Evolutionary conservation across 2,797 vertebrate genomes (phyloP), one percentile per base, ranked within the genome.

Genomic region (Sebastiscus tertius): DNA sequence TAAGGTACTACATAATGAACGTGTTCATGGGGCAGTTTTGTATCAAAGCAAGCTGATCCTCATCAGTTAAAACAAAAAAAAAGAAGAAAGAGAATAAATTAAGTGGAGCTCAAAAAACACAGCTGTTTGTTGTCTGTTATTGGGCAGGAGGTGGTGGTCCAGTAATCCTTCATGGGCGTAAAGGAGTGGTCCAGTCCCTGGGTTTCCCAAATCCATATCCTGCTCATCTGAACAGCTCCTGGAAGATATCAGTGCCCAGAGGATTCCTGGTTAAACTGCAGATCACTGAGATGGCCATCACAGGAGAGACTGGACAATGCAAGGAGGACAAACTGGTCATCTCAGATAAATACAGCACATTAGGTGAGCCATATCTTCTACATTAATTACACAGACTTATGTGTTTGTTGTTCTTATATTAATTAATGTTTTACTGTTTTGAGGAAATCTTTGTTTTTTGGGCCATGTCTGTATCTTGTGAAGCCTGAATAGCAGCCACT

Each of bases 191-290:
- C 82, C 84, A 92, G 31, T 95, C 96, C 8, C 33, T 62, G 77
- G 94, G 93, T 36, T 96, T 90, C 83, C 96, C 95, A 34, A 84
- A 94, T 64, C 20, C 93, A 2, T 96, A 96, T 82, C 95, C 96
- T 12, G 73, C 92, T 33, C 72, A 96, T 78, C 89, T 93, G 22
- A 81, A 39, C 3, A 95, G 81, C 75, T 89, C 73, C 29, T 97
- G 96, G 95, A 92, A 79, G 77, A 96, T 96, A 74, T 87, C 83
- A 0, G 94, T 95, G 63, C 79, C 91, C 24, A 83, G 80, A 74
- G 94, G 95, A 42, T 84, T 92, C 52, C 86, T 96, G 79, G 86
- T 95, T n/a, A 96, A 95, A 82, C 80, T 96, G 81, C 86, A 93
- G 20, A 88, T 97, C 81, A 94, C 92, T 8, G 94, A 96, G 6